A percentile compares a stretch with the other conserved stretches of the same genome.
Conservation (phyloP, 1,140 invertebrate species). For the Zophobas atratus region DNA sequence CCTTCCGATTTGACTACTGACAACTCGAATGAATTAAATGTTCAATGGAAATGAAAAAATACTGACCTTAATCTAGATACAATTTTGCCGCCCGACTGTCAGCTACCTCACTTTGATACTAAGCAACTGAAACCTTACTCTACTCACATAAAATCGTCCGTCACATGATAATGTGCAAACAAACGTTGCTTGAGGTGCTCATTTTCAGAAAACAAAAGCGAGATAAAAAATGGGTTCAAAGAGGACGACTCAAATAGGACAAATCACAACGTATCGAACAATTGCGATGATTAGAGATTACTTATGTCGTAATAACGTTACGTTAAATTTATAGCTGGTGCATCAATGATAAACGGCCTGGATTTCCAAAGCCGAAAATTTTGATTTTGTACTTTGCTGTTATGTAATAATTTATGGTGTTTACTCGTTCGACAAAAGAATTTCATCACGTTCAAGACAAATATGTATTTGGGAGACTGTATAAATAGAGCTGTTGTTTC, state of each 20-base stretch:
- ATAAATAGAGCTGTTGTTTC: too few species aligned
- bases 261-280: conserved; percentile 20
- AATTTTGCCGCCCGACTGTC: conserved; percentile 8
- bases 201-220: conserved; percentile 14
- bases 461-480: too few species aligned
- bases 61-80: not conserved
- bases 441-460: too few species aligned
- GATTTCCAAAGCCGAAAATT: too few species aligned
- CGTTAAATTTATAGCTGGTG: too few species aligned
- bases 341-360: too few species aligned
- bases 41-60: conserved; percentile 6
- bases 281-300: not conserved
- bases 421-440: too few species aligned
- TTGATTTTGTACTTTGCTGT: too few species aligned
- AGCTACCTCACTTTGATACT: conserved; percentile 40
- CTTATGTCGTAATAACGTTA: too few species aligned
- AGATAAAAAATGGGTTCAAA: conserved; percentile 10
- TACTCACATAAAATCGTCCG: conserved; percentile 28
- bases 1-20: too few species aligned
- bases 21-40: too few species aligned
- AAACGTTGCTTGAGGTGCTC: conserved; percentile 15
- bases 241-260: not conserved
- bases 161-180: conserved; percentile 37
- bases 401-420: too few species aligned
- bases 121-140: conserved; percentile 27